A percentile compares a stretch with the other conserved stretches of the same genome.
Evolutionary conservation across 35 echinoderm and acorn worm genomes (phyloP).

Genomic region (Acanthaster planci): DNA sequence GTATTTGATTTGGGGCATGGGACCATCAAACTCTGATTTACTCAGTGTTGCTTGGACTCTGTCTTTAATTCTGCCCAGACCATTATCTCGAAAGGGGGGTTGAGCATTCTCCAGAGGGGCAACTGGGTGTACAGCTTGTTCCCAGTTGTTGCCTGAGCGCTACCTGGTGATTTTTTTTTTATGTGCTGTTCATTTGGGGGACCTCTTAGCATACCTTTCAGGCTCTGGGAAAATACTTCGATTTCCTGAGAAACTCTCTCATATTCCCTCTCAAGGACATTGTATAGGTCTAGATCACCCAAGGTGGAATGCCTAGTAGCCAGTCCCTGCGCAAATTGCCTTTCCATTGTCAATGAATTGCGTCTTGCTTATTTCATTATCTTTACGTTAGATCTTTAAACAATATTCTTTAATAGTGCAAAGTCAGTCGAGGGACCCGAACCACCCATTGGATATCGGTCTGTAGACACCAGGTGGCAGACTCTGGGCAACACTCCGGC

Average conservation of each 20-base stretch:
- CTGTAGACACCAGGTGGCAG: background rate
- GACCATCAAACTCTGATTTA: no score
- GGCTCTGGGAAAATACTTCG: background rate
- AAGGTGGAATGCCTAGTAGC: background rate
- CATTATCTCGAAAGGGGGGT: no score
- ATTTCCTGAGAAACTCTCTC: background rate
- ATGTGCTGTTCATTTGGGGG: no score
- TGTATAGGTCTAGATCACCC: background rate
- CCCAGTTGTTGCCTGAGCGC: no score
- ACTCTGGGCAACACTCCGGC: background rate
- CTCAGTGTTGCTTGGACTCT: no score
- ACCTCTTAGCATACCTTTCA: background rate
- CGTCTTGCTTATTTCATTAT: background rate
- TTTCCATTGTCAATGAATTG: background rate
- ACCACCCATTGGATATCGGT: background rate
- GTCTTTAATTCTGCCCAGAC: no score
- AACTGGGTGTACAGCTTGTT: no score
- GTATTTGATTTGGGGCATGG: no score
- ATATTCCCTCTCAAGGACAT: background rate
- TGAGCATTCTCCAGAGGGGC: no score
- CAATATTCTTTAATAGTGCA: background rate
- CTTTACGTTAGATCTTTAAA: no score
- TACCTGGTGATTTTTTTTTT: no score
- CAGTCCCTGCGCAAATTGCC: background rate
- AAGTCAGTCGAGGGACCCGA: background rate